Base-by-base conservation (phyloP, 2,797 vertebrate species). In the Morelia viridis region DNA sequence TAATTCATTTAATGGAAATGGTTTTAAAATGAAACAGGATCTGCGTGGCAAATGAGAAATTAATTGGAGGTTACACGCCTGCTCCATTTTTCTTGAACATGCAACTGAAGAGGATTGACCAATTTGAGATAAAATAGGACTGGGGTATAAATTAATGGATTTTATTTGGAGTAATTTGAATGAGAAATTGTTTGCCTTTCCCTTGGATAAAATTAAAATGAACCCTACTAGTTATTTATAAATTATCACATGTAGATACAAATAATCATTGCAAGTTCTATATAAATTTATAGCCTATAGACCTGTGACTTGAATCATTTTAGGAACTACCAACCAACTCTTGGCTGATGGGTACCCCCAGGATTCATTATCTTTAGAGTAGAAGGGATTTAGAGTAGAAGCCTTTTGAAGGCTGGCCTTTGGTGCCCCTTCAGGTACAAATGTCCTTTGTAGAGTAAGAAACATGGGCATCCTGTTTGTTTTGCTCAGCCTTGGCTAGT, bases 141-240 rank as follows among this genome's bases (percentile, higher is more conserved):
- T 80, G 71, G 19, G 9, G 22, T 46, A 80, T 46, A 80, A 80
- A 46, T 80, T 46, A 80, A 80, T 46, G 35, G 35, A 41, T 46
- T 80, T 24, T 80, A 80, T 80, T 46, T 80, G 19, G 35, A 80
- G 35, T 46, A 80, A 80, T 80, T 22, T 80, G 71, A 80, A 10
- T 80, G 19, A 46, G 35, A 24, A 46, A 80, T 46, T 80, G 19
- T 80, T 80, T 46, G 35, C 19, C 71, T 46, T 80, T 80, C 19
- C 41, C 71, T 24, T 80, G 46, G 35, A 41, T 46, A 85, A 76
- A 80, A 91, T 58, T 76, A 7, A 92, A 94, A 61, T 46, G 46
- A 80, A 46, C 35, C 71, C 19, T 80, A 22, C 71, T 46, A 53
- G 50, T 53, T 53, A 80, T 46, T 80, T 46, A 80, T 80, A 46